These are phyloP conservation scores for Lacerta agilis DNA, from an alignment of 2,797 vertebrate genomes.

Conservation along the genomic window DNA sequence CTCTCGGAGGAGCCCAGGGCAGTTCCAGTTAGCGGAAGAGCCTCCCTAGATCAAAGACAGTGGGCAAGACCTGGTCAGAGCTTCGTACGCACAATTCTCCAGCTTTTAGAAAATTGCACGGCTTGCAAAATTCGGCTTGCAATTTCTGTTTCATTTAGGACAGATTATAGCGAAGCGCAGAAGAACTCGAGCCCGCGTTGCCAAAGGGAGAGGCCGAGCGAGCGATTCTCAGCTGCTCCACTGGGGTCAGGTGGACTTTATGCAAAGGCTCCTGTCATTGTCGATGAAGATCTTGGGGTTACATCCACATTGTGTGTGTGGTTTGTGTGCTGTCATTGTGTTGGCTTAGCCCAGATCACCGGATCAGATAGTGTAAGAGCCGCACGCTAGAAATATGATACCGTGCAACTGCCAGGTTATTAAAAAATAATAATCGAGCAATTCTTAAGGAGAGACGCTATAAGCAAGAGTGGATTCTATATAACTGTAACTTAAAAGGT, in stretches of 20 bases:
- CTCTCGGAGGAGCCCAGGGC: too few species aligned
- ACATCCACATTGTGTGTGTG: neutral
- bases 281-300: neutral
- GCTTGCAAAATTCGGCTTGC: neutral
- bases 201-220: neutral
- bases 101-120: neutral
- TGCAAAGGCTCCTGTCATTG: too few species aligned
- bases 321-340: too few species aligned
- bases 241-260: too few species aligned
- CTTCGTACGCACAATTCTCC: too few species aligned
- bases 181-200: neutral
- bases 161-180: neutral
- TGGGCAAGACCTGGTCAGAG: neutral
- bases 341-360: neutral
- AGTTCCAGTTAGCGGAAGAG: neutral
- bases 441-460: neutral
- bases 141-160: neutral
- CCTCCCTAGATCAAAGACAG: neutral
- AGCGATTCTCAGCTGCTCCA: neutral
- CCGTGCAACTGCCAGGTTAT: neutral
- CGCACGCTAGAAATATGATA: neutral
- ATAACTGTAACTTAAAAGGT: neutral
- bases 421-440: neutral
- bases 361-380: neutral
- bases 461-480: neutral